Percentiles rank a stretch among this genome's conserved stretches.
phyloP scores from a whole-genome alignment of 92 coral and sea anemone genomes.

The Palythoa grandiflora region DNA sequence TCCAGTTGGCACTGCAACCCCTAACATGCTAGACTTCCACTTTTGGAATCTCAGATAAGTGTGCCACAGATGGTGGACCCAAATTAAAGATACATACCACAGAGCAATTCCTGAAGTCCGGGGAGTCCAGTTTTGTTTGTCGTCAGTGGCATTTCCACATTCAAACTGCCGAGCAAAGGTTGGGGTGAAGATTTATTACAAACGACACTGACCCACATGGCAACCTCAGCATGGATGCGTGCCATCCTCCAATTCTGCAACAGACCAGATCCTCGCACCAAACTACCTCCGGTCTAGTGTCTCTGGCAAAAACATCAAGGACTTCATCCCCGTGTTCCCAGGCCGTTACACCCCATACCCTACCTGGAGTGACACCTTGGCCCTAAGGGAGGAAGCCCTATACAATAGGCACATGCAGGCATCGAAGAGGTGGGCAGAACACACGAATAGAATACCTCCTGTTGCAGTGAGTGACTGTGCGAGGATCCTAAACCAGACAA shows the following conservation, averaged over 20 bases:
- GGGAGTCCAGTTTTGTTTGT: slow-evolving; percentile 77
- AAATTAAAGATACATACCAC: slow-evolving; percentile 45
- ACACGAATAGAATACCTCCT: slow-evolving; percentile 10
- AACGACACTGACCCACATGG: background rate
- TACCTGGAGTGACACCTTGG: slow-evolving; percentile 31
- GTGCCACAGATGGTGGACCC: slow-evolving; percentile 41
- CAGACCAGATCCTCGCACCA: too few relatives aligned
- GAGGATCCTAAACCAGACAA: slow-evolving; percentile 52
- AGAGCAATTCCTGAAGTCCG: slow-evolving; percentile 60
- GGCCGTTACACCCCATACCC: too few relatives aligned
- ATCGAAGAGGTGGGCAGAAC: background rate
- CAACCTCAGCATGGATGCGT: background rate
- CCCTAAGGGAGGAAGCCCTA: too few relatives aligned
- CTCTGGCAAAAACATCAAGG: too few relatives aligned
- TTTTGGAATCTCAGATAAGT: slow-evolving; percentile 48
- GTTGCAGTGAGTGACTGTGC: slow-evolving; percentile 31
- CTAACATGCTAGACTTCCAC: background rate
- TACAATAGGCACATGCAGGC: too few relatives aligned
- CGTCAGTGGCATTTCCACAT: slow-evolving; percentile 57
- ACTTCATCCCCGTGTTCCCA: too few relatives aligned
- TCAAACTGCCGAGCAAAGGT: background rate
- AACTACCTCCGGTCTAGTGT: background rate
- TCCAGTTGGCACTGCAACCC: too few relatives aligned
- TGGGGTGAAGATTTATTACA: background rate
- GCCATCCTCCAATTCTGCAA: background rate